These are phyloP conservation scores for Gastrophryne carolinensis DNA, from an alignment of 2,797 vertebrate species.

Conservation along the genomic window DNA sequence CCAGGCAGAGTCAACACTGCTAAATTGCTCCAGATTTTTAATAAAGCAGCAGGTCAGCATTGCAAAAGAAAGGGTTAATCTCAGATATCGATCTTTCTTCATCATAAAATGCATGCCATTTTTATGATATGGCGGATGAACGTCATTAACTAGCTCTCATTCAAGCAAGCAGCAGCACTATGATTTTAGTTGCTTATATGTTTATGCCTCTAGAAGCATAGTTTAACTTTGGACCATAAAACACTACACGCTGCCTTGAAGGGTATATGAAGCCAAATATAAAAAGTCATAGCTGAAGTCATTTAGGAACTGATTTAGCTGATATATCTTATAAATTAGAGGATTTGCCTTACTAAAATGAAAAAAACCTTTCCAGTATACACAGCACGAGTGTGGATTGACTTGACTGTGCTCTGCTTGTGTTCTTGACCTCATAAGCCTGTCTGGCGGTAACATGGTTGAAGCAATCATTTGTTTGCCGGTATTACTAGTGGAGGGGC, in stretches of 20 bases:
- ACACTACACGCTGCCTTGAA: background rate
- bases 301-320: too few relatives aligned
- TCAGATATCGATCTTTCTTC: conserved; percentile 32
- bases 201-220: background rate
- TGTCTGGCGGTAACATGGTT: too few relatives aligned
- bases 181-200: background rate
- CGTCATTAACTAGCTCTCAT: background rate
- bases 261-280: background rate
- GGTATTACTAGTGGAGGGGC: too few relatives aligned
- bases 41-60: conserved; percentile 37
- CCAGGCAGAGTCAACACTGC: conserved; percentile 26
- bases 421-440: too few relatives aligned
- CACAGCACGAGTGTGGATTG: too few relatives aligned
- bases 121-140: conserved; percentile 20
- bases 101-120: conserved; percentile 28
- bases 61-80: conserved; percentile 37
- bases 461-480: too few relatives aligned
- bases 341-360: too few relatives aligned
- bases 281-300: too few relatives aligned
- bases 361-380: too few relatives aligned
- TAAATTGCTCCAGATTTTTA: conserved; percentile 37
- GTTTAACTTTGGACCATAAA: background rate
- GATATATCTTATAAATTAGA: too few relatives aligned
- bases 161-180: too few relatives aligned
- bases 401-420: too few relatives aligned